Base-by-base conservation (phyloP, 1,140 invertebrate species). In the Andricus grossulariae region DNA sequence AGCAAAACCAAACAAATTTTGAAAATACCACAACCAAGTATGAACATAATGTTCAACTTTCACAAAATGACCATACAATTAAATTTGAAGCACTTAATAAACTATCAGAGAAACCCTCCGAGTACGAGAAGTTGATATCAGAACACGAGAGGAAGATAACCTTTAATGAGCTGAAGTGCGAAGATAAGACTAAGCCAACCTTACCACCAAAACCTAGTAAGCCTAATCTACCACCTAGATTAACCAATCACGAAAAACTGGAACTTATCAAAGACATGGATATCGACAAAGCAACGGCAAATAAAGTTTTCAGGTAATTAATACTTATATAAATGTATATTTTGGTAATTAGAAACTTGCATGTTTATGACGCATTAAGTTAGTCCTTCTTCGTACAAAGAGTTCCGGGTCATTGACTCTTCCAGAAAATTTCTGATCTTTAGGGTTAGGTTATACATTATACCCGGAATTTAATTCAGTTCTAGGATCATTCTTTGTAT, bases 131-230 rank as follows among this genome's bases (percentile, higher is more conserved):
- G 72, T 71, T 86, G 66, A 88, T 84, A 70, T 75, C 50, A n/a
- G 88, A 87, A 7, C 75, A 72, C 32, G 88, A 89, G 12, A 86
- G 84, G 45, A 87, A 88, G 55, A 72, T 73, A 25, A 75, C 72
- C 54, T 84, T 84, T 72, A 77, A 77, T 5, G 88, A 91, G 39
- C 74, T 79, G 52, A 86, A 86, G 74, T 66, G 51, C 16, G 90
- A 91, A 57, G 89, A 90, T 52, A 89, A 90, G 50, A 88, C 84
- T 51, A 92, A 92, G 74, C 91, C 90, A 1, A 90, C 90, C 12
- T 71, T 92, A 66, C 91, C 91, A 6, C 90, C 90, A 18, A 92
- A 91, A 82, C 90, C 91, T 10, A 89, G 85, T 75, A 92, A 92
- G 66, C 89, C 90, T 4, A 91, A 91, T 82, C 90, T 90, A 25